Evolutionary conservation across 1,140 invertebrate species (phyloP).

Genomic region (Sipha flava): DNA sequence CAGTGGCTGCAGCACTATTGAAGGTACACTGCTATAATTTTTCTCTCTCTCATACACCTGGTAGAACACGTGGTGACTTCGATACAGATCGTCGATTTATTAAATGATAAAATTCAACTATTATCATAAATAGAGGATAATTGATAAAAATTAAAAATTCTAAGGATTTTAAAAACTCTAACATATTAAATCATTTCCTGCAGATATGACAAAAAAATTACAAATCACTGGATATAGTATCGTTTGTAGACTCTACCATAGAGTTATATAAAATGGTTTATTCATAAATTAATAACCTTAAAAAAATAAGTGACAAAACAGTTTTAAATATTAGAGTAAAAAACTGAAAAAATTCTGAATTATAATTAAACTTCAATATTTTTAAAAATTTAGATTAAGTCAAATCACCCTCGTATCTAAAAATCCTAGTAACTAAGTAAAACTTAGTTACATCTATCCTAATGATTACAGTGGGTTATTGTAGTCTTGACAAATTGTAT

Average conservation of each 20-base stretch:
- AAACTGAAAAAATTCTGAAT: no score
- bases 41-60: constrained; percentile 29
- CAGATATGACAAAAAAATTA: no score
- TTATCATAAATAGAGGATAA: neutral
- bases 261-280: no score
- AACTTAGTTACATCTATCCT: neutral
- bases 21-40: constrained; percentile 20
- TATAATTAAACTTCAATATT: no score
- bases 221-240: no score
- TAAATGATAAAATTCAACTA: neutral
- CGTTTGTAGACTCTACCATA: no score
- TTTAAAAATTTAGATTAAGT: no score
- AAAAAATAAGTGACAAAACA: no score
- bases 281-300: no score
- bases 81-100: constrained; percentile 23
- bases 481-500: neutral
- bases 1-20: constrained; percentile 11
- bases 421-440: no score
- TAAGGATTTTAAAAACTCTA: neutral
- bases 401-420: no score
- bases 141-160: neutral
- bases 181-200: neutral
- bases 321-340: no score
- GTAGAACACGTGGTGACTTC: constrained; percentile 22
- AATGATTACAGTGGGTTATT: neutral